phyloP scores from a whole-genome alignment of 1,140 invertebrate genomes.

The Nomia melanderi region DNA sequence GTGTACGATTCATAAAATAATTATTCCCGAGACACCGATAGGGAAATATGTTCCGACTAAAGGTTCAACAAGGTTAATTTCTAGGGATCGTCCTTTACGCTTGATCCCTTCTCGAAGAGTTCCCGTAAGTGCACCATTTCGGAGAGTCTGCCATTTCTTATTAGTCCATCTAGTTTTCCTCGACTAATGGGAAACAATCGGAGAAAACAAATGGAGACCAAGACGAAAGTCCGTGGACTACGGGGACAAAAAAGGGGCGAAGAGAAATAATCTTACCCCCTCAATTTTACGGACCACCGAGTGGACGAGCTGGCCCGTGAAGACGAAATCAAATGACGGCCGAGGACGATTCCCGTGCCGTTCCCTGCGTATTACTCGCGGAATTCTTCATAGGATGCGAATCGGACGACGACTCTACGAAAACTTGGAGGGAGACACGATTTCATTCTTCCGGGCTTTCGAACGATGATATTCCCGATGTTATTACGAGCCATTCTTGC shows the following conservation, averaged over 20 bases:
- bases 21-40: not conserved
- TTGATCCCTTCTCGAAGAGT: slow-evolving; percentile 16
- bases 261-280: slow-evolving; percentile 69
- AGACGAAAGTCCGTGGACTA: not conserved
- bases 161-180: slow-evolving; percentile 54
- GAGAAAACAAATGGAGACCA: slow-evolving; percentile 10
- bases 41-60: not conserved
- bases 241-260: slow-evolving; percentile 1
- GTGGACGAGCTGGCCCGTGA: slow-evolving; percentile 64
- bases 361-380: slow-evolving; percentile 51
- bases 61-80: slow-evolving; percentile 48
- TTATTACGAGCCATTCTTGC: slow-evolving; percentile 22
- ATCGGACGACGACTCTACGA: not conserved
- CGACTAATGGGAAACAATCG: slow-evolving; percentile 42
- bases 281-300: slow-evolving; percentile 73
- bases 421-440: slow-evolving; percentile 23
- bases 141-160: slow-evolving; percentile 50
- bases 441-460: slow-evolving; percentile 38
- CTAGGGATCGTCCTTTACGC: slow-evolving; percentile 9
- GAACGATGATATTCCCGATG: not conserved
- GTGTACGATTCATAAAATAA: slow-evolving; percentile 3
- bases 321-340: slow-evolving; percentile 64
- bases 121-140: slow-evolving; percentile 49
- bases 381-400: slow-evolving; percentile 28
- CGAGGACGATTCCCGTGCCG: slow-evolving; percentile 31